These are phyloP conservation scores for Arge pagana DNA, from an alignment of 2,888 invertebrate species.

Conservation along the genomic window DNA sequence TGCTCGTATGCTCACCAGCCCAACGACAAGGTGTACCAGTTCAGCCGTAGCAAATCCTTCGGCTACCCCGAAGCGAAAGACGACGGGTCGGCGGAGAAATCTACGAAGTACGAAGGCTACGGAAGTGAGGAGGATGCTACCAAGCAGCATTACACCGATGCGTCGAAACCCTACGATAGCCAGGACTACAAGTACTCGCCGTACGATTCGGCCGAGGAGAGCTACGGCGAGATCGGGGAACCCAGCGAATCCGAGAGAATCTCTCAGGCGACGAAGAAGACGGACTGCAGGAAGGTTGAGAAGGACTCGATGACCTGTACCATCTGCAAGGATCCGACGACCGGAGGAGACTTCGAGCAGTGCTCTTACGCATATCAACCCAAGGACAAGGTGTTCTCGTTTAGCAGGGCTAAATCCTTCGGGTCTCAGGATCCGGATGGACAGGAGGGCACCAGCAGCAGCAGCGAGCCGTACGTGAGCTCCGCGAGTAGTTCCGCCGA, in stretches of 20 bases:
- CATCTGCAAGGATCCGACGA: slow-evolving; percentile 75
- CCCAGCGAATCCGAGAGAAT: slow-evolving; percentile 68
- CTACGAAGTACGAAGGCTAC: not conserved
- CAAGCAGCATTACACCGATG: slow-evolving; percentile 12
- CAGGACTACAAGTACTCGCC: slow-evolving; percentile 27
- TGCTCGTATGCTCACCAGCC: slow-evolving; percentile 64
- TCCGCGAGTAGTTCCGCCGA: not conserved
- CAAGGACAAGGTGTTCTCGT: slow-evolving; percentile 65
- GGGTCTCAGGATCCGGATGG: slow-evolving; percentile 38
- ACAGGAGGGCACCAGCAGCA: not conserved
- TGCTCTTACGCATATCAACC: slow-evolving; percentile 80
- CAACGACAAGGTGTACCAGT: slow-evolving; percentile 50
- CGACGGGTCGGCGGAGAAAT: not conserved
- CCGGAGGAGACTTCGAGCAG: slow-evolving; percentile 77
- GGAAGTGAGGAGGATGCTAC: slow-evolving; percentile 7
- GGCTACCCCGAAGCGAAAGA: slow-evolving; percentile 36
- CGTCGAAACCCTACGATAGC: slow-evolving; percentile 14
- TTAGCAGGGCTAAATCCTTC: slow-evolving; percentile 45
- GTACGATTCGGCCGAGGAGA: slow-evolving; percentile 22
- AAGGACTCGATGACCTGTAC: slow-evolving; percentile 72
- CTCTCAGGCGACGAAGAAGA: slow-evolving; percentile 66
- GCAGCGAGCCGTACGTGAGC: not conserved
- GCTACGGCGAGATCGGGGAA: slow-evolving; percentile 48
- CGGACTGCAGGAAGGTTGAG: slow-evolving; percentile 67
- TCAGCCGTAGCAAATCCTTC: slow-evolving; percentile 45